A percentile compares a stretch with the other conserved stretches of the same genome.
Conservation (phyloP, 2,113 vertebrate genomes). For the Apodemus speciosus region DNA sequence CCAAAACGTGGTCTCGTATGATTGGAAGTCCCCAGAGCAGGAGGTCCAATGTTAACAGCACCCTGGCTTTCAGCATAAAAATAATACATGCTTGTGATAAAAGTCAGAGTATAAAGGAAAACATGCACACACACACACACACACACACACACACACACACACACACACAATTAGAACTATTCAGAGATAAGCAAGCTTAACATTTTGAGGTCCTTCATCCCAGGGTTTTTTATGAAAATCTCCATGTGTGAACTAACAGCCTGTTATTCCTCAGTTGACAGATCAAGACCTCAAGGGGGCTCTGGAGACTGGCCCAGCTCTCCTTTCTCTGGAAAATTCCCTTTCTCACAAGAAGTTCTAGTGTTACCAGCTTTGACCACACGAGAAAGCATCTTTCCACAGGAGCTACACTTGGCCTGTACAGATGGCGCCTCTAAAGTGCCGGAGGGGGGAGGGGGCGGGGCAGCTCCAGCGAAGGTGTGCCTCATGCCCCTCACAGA, state of each 20-base stretch:
- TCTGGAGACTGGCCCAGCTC: background rate
- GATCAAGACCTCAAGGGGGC: background rate
- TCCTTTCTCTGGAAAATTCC: background rate
- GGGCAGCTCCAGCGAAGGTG: background rate
- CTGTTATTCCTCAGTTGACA: background rate
- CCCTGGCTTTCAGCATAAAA: background rate
- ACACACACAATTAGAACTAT: background rate
- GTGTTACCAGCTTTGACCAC: background rate
- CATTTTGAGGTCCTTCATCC: background rate
- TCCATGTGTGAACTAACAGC: background rate
- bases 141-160: background rate
- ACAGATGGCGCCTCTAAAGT: no score
- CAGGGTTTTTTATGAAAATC: background rate
- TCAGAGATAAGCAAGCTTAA: background rate
- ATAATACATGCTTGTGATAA: background rate
- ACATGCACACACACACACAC: background rate
- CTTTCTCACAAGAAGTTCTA: background rate
- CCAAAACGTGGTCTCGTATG: background rate
- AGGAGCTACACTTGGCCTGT: background rate
- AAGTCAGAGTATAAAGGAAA: background rate
- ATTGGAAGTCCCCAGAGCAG: background rate
- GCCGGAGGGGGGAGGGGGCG: accelerated
- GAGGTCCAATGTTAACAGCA: background rate
- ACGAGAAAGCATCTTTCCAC: background rate
- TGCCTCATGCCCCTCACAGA: background rate